These are phyloP conservation scores for Hesperia comma DNA, from an alignment of 2,888 invertebrate species.

Conservation along the genomic window DNA sequence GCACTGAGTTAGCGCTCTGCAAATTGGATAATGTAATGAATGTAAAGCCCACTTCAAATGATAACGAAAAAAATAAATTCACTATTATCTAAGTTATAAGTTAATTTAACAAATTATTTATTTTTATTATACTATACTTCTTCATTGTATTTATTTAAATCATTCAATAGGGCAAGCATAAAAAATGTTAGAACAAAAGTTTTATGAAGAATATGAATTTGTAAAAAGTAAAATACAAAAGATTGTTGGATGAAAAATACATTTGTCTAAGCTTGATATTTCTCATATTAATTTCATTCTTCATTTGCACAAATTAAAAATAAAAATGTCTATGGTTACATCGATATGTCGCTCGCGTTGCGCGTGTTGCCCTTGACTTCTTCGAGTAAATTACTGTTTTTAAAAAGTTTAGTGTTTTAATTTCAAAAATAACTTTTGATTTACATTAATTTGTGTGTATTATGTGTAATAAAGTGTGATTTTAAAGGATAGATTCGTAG, in stretches of 20 bases:
- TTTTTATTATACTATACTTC: too few relatives aligned
- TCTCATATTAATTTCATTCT: background rate
- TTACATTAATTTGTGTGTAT: slow-evolving; percentile 43
- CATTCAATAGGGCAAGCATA: too few relatives aligned
- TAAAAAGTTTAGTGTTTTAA: slow-evolving; percentile 56
- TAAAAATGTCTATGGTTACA: slow-evolving; percentile 60
- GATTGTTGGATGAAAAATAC: background rate
- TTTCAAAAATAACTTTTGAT: slow-evolving; percentile 49
- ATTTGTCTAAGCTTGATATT: background rate
- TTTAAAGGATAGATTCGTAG: slow-evolving; percentile 49
- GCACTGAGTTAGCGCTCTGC: too few relatives aligned
- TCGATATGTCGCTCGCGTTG: slow-evolving; percentile 61
- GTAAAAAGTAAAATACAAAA: too few relatives aligned
- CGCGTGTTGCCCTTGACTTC: slow-evolving; percentile 79
- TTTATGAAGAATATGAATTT: too few relatives aligned
- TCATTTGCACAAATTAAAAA: slow-evolving; percentile 1
- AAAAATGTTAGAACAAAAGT: too few relatives aligned
- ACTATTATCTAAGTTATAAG: too few relatives aligned
- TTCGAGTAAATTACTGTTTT: slow-evolving; percentile 72
- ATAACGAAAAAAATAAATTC: too few relatives aligned
- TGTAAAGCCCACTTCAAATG: too few relatives aligned
- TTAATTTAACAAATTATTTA: too few relatives aligned
- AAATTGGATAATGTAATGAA: too few relatives aligned
- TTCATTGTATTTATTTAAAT: too few relatives aligned
- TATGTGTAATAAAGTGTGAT: slow-evolving; percentile 54